These are phyloP conservation scores for Bubo scandiacus DNA, from an alignment of 2,113 vertebrate genomes.

Conservation along the genomic window DNA sequence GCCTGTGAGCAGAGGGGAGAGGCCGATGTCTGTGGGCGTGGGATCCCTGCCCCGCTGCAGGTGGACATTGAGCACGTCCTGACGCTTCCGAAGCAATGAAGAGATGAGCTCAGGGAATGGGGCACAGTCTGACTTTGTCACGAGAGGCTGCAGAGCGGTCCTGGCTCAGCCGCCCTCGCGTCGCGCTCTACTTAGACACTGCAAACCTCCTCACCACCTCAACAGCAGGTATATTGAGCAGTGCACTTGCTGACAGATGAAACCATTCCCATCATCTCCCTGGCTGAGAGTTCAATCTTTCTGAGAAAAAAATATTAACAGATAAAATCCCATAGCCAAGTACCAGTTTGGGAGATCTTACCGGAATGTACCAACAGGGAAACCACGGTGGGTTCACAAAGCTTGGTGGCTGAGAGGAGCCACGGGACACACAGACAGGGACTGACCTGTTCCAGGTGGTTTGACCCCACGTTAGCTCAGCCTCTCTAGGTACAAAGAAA, in stretches of 20 bases:
- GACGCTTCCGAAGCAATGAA: fast-evolving
- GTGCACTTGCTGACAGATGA: neutral
- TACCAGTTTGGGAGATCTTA: no score
- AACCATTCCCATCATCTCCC: neutral
- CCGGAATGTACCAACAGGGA: neutral
- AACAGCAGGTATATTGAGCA: neutral
- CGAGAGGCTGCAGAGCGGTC: neutral
- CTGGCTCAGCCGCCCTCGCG: neutral
- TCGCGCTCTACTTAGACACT: neutral
- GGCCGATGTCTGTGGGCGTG: neutral
- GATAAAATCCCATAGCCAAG: neutral
- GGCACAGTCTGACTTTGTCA: neutral
- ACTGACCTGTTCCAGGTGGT: no score
- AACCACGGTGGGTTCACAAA: fast-evolving
- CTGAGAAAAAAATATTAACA: neutral
- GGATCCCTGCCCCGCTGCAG: neutral
- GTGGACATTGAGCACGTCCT: neutral
- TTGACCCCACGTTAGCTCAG: neutral
- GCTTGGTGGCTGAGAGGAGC: no score
- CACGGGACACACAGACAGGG: neutral
- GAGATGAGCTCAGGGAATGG: neutral
- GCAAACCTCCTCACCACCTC: neutral
- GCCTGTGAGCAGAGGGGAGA: neutral
- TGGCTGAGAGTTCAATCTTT: neutral
- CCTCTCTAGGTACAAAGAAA: neutral